Base-by-base conservation (phyloP, 2,888 invertebrate species). In the Lucinisca nassula region DNA sequence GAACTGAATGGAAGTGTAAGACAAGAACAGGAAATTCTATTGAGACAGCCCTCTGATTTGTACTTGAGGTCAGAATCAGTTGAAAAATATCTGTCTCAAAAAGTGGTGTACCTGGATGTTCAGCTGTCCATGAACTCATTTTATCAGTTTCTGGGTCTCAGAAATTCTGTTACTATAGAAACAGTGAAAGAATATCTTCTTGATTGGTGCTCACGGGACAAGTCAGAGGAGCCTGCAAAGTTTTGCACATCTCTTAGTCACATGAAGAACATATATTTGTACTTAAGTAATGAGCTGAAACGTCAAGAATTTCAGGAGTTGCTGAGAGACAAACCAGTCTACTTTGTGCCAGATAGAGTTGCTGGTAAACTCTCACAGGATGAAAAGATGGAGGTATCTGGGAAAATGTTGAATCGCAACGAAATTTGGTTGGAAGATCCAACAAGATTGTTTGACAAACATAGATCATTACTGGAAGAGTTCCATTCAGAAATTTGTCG, bases 351-450 rank as follows among this genome's bases (percentile, higher is more conserved):
- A 6, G 72, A 85, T 45, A 58, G 35, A 27, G 45, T 49, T 12
- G 49, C 58, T 14, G 35, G 51, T 17, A 49, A 37, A 21, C 32
- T 30, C 4, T n/a, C n/a, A 12, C 58, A 55, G 14, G 55, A 49
- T 37, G 35, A 73, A 40, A 32, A 75, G 14, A 38, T 38, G 38
- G 76, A 90, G 21, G 79, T 92, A 0, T 79, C 87, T 45, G 94
- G 95, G 8, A 80, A 82, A 76, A 93, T 95, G 94, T 73, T 94
- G 70, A 89, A 76, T 6, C 73, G 93, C 40, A 79, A 91, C 21
- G 95, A 96, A 85, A 92, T 96, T 10, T 95, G 95, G 93, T 94
- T 95, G 94, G 73, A 85, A 1, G 96, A 96, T 74, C 92, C 84
- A 6, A 94, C 95, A 0, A 91, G 93, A 24, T 89, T 96, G 49